Evolutionary conservation across 2,113 vertebrate genomes (phyloP).

Genomic region (Salvator merianae): DNA sequence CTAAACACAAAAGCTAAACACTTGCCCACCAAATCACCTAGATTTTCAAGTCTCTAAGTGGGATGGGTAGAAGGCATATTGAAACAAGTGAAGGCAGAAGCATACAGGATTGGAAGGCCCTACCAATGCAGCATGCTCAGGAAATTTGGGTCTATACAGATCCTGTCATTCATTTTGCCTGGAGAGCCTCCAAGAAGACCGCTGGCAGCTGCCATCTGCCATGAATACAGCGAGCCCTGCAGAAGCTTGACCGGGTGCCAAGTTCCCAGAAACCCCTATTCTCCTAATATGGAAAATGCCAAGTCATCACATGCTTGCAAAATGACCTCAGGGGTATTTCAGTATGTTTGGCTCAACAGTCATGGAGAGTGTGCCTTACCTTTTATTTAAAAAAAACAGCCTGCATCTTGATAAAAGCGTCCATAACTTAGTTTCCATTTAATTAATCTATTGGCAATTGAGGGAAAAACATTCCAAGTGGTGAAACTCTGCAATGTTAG

Average conservation of each 20-base stretch:
- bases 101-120: background rate
- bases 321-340: background rate
- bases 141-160: no score
- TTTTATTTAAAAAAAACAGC: background rate
- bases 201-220: background rate
- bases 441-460: no score
- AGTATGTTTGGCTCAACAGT: background rate
- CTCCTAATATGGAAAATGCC: background rate
- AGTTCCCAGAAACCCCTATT: background rate
- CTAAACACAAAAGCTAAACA: no score
- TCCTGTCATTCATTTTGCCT: background rate
- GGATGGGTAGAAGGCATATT: background rate
- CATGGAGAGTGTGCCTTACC: background rate
- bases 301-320: background rate
- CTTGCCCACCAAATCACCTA: no score
- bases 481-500: background rate
- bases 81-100: background rate
- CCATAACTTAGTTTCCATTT: accelerated
- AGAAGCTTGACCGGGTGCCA: background rate
- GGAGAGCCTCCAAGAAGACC: background rate
- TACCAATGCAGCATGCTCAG: background rate
- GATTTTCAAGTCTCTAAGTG: background rate
- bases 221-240: background rate
- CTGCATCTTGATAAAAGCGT: background rate
- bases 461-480: no score